Evolutionary conservation across 2,888 invertebrate genomes (phyloP), one percentile per base, ranked within the genome.

Genomic region (Cryptocephalus moraei): DNA sequence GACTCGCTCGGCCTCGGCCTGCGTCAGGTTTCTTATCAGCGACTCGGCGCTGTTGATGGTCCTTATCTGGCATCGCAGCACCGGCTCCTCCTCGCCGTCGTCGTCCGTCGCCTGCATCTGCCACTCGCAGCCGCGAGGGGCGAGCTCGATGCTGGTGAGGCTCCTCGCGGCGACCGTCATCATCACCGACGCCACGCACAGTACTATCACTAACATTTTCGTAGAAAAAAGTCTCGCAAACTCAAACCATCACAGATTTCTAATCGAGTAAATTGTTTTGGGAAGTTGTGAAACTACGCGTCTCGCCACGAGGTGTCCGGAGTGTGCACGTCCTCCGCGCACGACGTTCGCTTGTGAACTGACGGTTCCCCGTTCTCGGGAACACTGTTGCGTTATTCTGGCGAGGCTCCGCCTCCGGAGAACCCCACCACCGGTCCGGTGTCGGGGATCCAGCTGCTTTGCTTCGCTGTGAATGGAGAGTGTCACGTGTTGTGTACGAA

Each of bases 111-210:
- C 75, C 68, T 77, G 76, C 66, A 78, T 75, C 64, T 78, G 77
- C 78, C 84, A 84, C 62, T 81, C 80, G 73, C 86, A 86, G 63
- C 83, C 84, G 67, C 77, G 78, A 58, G 84, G 83, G 49, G 81
- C 78, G 66, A 80, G 79, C 59, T 80, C 79, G 64, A 76, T 73
- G 56, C 62, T 67, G 9, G 65, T 65, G 49, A 70, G 63, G 49
- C 68, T 67, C 47, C 68, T 58, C 8, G 61, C 59, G 54, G 52
- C 55, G 49, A 64, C 64, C 48, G 56, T 54, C 43, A 61, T 47
- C 48, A 56, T 54, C 44, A 61, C 48, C 41, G 56, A 34, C 46
- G 60, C 49, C 46, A 56, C 49, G 56, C 57, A 55, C 12, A 61
- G 41, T 44, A 63, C 48, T 53, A 60, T 43, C 52, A 49, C 50